Evolutionary conservation across 2,888 invertebrate species (phyloP).

Genomic region (Polyommatus icarus): DNA sequence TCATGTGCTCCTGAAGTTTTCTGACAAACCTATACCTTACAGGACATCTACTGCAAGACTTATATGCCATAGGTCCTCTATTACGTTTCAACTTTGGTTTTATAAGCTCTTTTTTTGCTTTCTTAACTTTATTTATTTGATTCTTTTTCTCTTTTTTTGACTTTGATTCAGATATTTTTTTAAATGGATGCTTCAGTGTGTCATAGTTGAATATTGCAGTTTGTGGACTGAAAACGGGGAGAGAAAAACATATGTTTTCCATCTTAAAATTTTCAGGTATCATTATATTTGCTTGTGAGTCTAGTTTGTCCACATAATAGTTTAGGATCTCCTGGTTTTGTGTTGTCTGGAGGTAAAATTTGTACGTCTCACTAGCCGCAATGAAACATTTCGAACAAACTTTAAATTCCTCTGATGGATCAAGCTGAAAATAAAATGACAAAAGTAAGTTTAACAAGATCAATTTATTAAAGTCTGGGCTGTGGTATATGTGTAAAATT

Average conservation of each 20-base stretch:
- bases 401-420: conserved; percentile 52
- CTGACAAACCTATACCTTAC: conserved; percentile 64
- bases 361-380: conserved; percentile 57
- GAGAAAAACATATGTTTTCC: conserved; percentile 55
- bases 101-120: background rate
- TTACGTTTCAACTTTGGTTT: conserved; percentile 50
- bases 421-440: conserved; percentile 51
- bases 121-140: conserved; percentile 33
- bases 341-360: conserved; percentile 57
- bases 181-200: conserved; percentile 49
- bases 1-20: conserved; percentile 66
- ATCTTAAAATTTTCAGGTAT: conserved; percentile 45
- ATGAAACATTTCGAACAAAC: conserved; percentile 61
- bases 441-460: too few relatives aligned
- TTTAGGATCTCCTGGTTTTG: conserved; percentile 56
- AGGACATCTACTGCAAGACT: conserved; percentile 59
- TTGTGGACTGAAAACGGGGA: conserved; percentile 48
- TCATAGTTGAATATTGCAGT: conserved; percentile 50
- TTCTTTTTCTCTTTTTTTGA: background rate
- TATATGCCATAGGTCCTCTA: conserved; percentile 59
- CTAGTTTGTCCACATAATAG: conserved; percentile 55
- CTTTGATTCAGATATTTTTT: conserved; percentile 40
- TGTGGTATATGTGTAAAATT: too few relatives aligned
- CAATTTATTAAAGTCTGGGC: too few relatives aligned
- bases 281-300: conserved; percentile 50